Evolutionary conservation across 2,113 vertebrate genomes (phyloP).

Genomic region (Leucopternis melanops): DNA sequence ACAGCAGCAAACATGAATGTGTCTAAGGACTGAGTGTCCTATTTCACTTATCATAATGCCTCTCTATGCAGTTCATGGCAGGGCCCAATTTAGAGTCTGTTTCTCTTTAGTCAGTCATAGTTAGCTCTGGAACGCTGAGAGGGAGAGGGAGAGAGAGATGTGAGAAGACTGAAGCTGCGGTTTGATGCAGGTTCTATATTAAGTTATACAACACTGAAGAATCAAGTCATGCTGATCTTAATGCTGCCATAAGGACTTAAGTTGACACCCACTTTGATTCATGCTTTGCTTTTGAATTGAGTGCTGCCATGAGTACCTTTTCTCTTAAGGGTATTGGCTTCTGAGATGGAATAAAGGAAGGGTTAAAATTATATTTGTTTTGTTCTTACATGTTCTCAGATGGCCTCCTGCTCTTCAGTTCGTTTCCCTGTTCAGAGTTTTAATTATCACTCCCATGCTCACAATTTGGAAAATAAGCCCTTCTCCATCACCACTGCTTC

Average conservation of each 20-base stretch:
- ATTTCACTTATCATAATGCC: neutral
- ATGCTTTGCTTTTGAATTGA: neutral
- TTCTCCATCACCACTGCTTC: neutral
- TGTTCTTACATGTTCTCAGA: neutral
- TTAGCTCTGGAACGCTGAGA: neutral
- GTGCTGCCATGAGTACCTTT: neutral
- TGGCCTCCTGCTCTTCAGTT: neutral
- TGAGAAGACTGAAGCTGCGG: neutral
- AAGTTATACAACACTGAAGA: neutral
- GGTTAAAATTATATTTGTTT: neutral
- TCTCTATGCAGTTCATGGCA: neutral
- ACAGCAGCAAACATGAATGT: neutral
- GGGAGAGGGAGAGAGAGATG: neutral
- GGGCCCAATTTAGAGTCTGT: neutral
- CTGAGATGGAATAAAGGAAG: neutral
- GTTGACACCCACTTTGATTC: neutral
- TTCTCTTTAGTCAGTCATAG: neutral
- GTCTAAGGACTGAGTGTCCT: neutral
- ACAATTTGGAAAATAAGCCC: neutral
- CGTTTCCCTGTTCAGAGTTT: neutral
- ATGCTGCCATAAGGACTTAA: neutral
- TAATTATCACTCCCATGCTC: neutral
- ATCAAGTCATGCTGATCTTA: neutral
- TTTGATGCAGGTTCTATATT: neutral
- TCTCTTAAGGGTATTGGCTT: neutral